Evolutionary conservation across 2,888 invertebrate species (phyloP), one percentile per base, ranked within the genome.

Genomic region (Deroplatys truncata): DNA sequence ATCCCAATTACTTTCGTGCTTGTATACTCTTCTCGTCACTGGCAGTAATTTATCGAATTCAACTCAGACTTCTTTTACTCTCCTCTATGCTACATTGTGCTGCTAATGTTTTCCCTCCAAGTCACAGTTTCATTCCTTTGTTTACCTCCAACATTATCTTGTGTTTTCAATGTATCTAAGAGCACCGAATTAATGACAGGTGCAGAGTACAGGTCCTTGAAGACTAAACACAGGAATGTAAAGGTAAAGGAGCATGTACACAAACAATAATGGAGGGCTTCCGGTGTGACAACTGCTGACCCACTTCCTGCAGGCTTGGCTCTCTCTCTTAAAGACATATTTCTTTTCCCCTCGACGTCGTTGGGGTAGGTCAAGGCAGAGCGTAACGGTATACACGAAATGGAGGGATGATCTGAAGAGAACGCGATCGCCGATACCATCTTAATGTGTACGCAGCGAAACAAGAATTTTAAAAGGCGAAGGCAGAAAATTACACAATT

Each of bases 321-420:
- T 72, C 56, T 72, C 56, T 8, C 56, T 72, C 20, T 20, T 72
- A 72, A 43, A 72, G 56, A 72, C 56, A 72, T 72, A 72, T 72
- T 72, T 72, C 56, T 72, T 72, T 72, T 72, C 56, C 56, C 56
- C 56, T 72, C 56, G 20, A 20, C 20, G 56, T 25, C 9, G 56
- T 72, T 87, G 28, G 72, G 87, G 87, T 83, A 87, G 87, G 87
- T 87, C 87, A 87, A 31, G 49, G 43, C 87, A 87, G 82, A 72
- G 56, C 25, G 56, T 72, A 72, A 72, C 56, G 56, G 56, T 72
- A 72, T 72, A 72, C 56, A 72, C 56, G 56, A 72, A 72, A 72
- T 72, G 56, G 56, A 72, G 56, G 56, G 56, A 72, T 72, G 56
- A 72, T 72, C 56, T 72, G 56, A 72, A 72, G 20, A 20, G 56